phyloP scores from a whole-genome alignment of 2,113 vertebrate species.

The Charina bottae region DNA sequence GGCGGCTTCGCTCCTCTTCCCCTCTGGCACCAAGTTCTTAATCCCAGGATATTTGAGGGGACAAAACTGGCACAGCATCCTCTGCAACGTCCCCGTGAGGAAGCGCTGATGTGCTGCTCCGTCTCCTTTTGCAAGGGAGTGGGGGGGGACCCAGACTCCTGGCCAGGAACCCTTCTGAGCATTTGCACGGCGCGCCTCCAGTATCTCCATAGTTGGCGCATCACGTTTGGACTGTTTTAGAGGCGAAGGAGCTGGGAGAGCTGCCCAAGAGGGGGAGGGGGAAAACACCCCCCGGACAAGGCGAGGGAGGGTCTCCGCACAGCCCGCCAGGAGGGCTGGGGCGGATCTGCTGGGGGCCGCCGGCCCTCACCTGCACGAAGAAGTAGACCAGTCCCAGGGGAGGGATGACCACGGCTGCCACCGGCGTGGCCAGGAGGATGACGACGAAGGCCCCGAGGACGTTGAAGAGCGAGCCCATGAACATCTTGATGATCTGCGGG shows the following conservation, averaged over 20 bases:
- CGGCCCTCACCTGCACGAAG: constrained; percentile 86
- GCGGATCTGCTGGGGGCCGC: neutral
- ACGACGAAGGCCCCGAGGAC: constrained; percentile 85
- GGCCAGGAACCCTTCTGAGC: too few relatives aligned
- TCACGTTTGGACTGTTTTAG: too few relatives aligned
- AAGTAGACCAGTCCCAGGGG: constrained; percentile 90
- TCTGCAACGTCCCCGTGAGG: too few relatives aligned
- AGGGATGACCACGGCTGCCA: constrained; percentile 85
- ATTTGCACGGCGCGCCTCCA: too few relatives aligned
- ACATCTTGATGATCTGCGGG: constrained; percentile 94
- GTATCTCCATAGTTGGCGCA: too few relatives aligned
- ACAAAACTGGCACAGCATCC: neutral
- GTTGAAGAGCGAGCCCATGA: constrained; percentile 90
- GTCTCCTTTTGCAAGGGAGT: too few relatives aligned
- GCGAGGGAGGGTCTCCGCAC: too few relatives aligned
- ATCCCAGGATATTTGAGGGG: neutral
- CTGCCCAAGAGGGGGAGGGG: too few relatives aligned
- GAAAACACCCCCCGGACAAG: too few relatives aligned
- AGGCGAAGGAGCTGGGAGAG: too few relatives aligned
- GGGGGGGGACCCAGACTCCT: too few relatives aligned
- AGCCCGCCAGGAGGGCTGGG: neutral
- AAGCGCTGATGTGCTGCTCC: too few relatives aligned
- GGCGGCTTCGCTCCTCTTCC: neutral
- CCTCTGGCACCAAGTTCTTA: neutral
- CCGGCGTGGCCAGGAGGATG: constrained; percentile 89